phyloP scores from a whole-genome alignment of 2,888 invertebrate genomes.

The Alloplasta piceator region DNA sequence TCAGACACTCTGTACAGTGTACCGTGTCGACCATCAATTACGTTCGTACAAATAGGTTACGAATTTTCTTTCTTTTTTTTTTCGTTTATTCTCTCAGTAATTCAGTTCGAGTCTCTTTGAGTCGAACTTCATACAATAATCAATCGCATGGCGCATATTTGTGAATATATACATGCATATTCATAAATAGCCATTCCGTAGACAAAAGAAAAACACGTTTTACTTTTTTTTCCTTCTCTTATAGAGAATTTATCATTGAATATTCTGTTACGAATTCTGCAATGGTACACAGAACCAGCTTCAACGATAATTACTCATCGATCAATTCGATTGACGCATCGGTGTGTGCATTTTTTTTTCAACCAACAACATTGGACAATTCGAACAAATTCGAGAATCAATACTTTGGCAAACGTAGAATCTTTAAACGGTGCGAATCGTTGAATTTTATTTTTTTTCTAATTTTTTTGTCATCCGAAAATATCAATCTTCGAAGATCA shows the following conservation, averaged over 20 bases:
- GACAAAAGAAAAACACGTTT: constrained; percentile 16
- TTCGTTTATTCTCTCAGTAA: constrained; percentile 38
- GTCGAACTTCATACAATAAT: constrained; percentile 34
- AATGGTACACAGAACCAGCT: constrained; percentile 13
- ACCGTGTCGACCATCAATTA: constrained; percentile 45
- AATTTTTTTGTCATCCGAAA: too few relatives aligned
- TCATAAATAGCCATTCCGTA: constrained; percentile 25
- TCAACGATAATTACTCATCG: too few relatives aligned
- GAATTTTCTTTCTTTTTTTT: constrained; percentile 16
- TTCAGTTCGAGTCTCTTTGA: constrained; percentile 42
- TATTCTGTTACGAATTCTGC: constrained; percentile 13
- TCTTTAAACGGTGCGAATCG: too few relatives aligned
- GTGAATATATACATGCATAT: neutral
- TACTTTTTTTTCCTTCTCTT: constrained; percentile 30
- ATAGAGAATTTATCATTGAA: constrained; percentile 20
- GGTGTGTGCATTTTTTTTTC: neutral
- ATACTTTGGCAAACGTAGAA: too few relatives aligned
- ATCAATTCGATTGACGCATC: too few relatives aligned
- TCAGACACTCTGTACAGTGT: constrained; percentile 36
- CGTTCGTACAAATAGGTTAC: constrained; percentile 50
- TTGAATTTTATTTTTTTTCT: neutral
- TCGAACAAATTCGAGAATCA: too few relatives aligned
- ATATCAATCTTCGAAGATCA: too few relatives aligned
- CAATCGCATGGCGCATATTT: constrained; percentile 41
- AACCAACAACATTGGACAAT: too few relatives aligned